Evolutionary conservation across 2,113 vertebrate species (phyloP), one percentile per base, ranked within the genome.

Genomic region (Oxyura jamaicensis): DNA sequence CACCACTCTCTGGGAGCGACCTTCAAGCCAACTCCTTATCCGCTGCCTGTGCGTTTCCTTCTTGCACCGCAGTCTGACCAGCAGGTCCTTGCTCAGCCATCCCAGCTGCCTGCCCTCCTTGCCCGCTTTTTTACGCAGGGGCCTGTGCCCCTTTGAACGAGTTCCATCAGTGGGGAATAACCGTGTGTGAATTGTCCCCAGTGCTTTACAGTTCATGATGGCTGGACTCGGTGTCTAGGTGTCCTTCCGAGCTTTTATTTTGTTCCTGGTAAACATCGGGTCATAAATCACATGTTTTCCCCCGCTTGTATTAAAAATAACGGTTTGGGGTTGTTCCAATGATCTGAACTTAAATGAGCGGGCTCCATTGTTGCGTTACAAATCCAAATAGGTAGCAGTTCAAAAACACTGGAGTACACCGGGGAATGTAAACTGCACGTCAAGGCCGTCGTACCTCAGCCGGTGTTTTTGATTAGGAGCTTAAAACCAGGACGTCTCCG

Each of bases 131-230:
- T 46, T 20, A 46, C 19, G 44, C 44, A 46, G 18, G 44, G 44
- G 18, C 18, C 17, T 3, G 11, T 16, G 44, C 33, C 42, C 5
- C 33, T 83, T 26, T 3, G 68, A 41, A 11, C 4, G 0, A 1
- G 0, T 0, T 1, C 28, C 31, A 36, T 48, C 53, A 31, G 2
- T 8, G 25, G 33, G 39, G 3, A 41, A 42, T 68, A 58, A 29
- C 56, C 9, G 2, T 0, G 1, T 1, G 3, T n/a, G 8, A 46
- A 35, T 33, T 13, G 23, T 28, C 1, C 1, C 35, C 19, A 42
- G 31, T 8, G 29, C 56, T 48, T 3, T 13, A 13, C 33, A 17
- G 39, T 18, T 60, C 22, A 0, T 3, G 20, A 6, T 13, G 14
- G 0, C 0, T 69, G 44, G 73, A 11, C 25, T 35, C 35, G 4